Evolutionary conservation across 2,113 vertebrate species (phyloP).

Genomic region (Sinocyclocheilus maitianheensis): DNA sequence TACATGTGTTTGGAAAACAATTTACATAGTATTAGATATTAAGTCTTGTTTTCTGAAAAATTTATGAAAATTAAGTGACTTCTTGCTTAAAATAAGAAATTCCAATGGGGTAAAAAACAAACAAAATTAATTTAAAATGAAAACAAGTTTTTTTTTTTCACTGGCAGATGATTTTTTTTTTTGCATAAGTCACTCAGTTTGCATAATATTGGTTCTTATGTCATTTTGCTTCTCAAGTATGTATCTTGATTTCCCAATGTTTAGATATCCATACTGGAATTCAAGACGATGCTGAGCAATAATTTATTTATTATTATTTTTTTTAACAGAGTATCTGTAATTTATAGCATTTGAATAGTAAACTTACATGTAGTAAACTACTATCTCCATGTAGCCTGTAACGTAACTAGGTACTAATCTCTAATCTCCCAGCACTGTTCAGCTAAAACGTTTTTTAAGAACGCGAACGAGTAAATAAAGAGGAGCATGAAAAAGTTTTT

Average conservation of each 20-base stretch:
- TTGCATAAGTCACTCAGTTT: neutral
- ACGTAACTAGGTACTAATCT: neutral
- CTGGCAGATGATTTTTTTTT: neutral
- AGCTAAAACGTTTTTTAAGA: neutral
- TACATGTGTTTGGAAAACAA: no score
- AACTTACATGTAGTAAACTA: neutral
- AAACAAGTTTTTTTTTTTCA: neutral
- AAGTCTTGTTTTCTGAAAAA: neutral
- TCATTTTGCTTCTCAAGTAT: neutral
- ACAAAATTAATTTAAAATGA: neutral
- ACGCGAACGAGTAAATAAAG: constrained; percentile 41
- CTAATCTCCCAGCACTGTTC: no score
- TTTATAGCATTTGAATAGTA: neutral
- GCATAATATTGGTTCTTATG: neutral
- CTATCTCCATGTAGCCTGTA: neutral
- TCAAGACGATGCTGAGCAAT: neutral
- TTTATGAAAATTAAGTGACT: no score
- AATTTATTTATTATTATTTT: no score
- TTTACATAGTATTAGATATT: no score
- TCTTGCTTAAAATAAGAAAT: no score
- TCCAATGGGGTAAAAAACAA: no score
- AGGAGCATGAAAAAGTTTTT: constrained; percentile 55
- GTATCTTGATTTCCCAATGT: neutral
- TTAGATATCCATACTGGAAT: neutral
- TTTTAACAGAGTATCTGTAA: neutral